Evolutionary conservation across 2,113 vertebrate genomes (phyloP).

Genomic region (Elanoides forficatus): DNA sequence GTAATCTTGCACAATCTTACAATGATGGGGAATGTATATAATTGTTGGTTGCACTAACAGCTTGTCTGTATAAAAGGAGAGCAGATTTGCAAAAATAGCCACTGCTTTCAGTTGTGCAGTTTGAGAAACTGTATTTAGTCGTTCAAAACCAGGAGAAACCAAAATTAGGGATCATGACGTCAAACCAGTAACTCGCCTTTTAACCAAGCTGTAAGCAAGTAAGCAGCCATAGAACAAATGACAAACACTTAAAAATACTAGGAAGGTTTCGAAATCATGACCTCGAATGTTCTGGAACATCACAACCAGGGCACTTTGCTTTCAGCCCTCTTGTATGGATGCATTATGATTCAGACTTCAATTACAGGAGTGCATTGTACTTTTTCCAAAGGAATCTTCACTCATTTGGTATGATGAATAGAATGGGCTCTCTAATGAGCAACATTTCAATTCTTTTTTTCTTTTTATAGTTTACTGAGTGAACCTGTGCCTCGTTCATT

Average conservation of each 20-base stretch:
- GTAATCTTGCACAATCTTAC: slow-evolving; percentile 7
- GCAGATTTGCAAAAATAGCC: slow-evolving; percentile 31
- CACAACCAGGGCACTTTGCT: neutral
- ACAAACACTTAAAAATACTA: neutral
- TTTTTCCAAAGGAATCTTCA: neutral
- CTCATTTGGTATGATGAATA: neutral
- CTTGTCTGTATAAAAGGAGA: neutral
- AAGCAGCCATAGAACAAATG: neutral
- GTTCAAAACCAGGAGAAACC: neutral
- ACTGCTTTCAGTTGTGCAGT: neutral
- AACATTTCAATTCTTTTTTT: neutral
- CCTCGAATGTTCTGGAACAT: neutral
- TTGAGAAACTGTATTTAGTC: neutral
- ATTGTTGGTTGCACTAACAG: slow-evolving; percentile 31
- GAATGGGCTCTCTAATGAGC: neutral
- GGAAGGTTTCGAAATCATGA: neutral
- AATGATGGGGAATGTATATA: neutral
- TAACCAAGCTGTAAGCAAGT: neutral
- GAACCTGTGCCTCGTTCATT: neutral
- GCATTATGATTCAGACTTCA: neutral
- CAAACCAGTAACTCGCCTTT: neutral
- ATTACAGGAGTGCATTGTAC: neutral
- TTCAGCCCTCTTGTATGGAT: neutral
- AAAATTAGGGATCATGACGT: neutral
- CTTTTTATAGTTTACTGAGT: neutral